A percentile compares a stretch with the other conserved stretches of the same genome.
Evolutionary conservation across 2,888 invertebrate genomes (phyloP).

Genomic region (Blomia tropicalis): DNA sequence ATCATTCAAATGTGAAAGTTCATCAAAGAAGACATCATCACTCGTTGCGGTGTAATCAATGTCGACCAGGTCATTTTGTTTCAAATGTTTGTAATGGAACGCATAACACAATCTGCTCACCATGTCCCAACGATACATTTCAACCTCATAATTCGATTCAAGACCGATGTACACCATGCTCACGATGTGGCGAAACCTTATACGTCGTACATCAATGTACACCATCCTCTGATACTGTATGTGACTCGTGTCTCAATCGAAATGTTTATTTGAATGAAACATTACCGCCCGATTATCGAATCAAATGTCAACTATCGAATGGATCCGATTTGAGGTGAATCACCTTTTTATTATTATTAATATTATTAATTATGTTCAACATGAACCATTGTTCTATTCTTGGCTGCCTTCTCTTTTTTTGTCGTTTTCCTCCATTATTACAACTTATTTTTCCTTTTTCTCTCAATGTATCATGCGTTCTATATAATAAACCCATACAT

Average conservation of each 20-base stretch:
- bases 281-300: too few relatives aligned
- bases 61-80: constrained; percentile 27
- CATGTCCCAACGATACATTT: constrained; percentile 27
- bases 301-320: too few relatives aligned
- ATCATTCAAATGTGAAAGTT: too few relatives aligned
- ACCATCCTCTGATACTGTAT: constrained; percentile 27
- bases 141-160: constrained; percentile 25
- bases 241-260: constrained; percentile 29
- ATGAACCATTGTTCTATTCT: too few relatives aligned
- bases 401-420: too few relatives aligned
- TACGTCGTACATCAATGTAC: constrained; percentile 28
- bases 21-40: neutral
- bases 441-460: too few relatives aligned
- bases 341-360: too few relatives aligned
- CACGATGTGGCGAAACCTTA: constrained; percentile 26
- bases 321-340: too few relatives aligned
- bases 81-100: constrained; percentile 22
- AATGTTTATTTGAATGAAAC: constrained; percentile 23
- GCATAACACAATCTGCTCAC: constrained; percentile 26
- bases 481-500: too few relatives aligned
- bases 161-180: constrained; percentile 27
- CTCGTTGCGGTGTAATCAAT: constrained; percentile 21
- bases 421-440: too few relatives aligned
- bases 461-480: too few relatives aligned
- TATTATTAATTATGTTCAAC: too few relatives aligned